Conservation (phyloP, 1,140 invertebrate species). For the Saccostrea cuccullata region DNA sequence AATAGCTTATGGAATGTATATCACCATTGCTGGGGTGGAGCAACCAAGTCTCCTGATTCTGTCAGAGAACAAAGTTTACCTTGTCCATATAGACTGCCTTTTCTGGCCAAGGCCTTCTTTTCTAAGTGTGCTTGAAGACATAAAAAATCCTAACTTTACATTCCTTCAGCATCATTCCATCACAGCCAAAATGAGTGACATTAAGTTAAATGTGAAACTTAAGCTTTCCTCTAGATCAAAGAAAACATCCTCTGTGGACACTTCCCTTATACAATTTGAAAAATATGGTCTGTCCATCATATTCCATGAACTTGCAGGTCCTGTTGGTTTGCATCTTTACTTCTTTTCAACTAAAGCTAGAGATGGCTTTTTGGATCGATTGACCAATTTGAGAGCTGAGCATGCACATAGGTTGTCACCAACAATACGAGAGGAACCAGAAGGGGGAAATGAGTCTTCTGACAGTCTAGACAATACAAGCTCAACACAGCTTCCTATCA, state of each 20-base stretch:
- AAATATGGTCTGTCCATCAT: constrained; percentile 65
- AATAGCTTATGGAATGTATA: constrained; percentile 62
- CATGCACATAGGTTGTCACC: constrained; percentile 70
- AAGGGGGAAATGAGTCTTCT: constrained; percentile 72
- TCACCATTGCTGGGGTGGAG: constrained; percentile 49
- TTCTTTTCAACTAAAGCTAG: constrained; percentile 65
- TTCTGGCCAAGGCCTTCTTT: constrained; percentile 72
- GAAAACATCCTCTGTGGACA: neutral
- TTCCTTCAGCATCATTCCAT: constrained; percentile 70
- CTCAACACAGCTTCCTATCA: neutral
- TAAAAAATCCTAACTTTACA: constrained; percentile 60
- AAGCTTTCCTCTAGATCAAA: constrained; percentile 31
- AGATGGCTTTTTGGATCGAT: constrained; percentile 69
- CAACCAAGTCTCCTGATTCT: constrained; percentile 62
- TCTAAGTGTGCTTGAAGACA: constrained; percentile 50
- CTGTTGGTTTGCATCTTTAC: constrained; percentile 59
- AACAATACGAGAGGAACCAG: constrained; percentile 70
- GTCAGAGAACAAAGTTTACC: constrained; percentile 71
- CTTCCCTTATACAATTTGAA: constrained; percentile 47
- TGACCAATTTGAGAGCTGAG: constrained; percentile 71
- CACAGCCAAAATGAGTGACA: constrained; percentile 69
- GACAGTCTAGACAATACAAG: constrained; percentile 53
- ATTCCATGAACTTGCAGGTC: constrained; percentile 65
- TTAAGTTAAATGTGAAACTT: constrained; percentile 64
- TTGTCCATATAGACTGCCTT: constrained; percentile 63